phyloP scores from a whole-genome alignment of 2,888 invertebrate species.

The Calephelis perditalis region DNA sequence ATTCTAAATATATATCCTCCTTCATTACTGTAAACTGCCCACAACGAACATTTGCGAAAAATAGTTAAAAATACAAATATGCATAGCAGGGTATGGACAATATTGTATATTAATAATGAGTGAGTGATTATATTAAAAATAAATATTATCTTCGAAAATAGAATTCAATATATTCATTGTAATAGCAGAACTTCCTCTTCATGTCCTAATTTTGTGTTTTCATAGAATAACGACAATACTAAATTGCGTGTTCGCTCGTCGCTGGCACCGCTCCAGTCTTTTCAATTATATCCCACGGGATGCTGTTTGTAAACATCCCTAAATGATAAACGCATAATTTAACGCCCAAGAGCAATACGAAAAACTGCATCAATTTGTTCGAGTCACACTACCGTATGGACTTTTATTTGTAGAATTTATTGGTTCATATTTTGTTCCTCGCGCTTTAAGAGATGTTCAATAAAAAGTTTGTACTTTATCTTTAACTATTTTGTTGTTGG shows the following conservation, averaged over 20 bases:
- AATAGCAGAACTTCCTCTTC: constrained; percentile 7
- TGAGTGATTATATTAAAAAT: no score
- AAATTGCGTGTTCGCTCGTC: constrained; percentile 43
- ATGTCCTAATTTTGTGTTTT: constrained; percentile 32
- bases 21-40: no score
- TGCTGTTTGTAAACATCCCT: constrained; percentile 69
- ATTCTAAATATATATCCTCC: no score
- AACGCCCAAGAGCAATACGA: constrained; percentile 63
- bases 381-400: constrained; percentile 58
- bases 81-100: no score
- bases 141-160: constrained; percentile 2
- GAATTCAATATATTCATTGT: constrained; percentile 9
- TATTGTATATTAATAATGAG: no score
- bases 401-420: constrained; percentile 54
- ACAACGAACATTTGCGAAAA: no score
- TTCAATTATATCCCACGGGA: constrained; percentile 71
- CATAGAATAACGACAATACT: constrained; percentile 36
- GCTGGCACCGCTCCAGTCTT: constrained; percentile 71
- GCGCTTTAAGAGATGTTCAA: constrained; percentile 14
- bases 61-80: no score
- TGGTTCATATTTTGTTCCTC: constrained; percentile 42
- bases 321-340: constrained; percentile 76
- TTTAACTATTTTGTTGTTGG: constrained; percentile 35
- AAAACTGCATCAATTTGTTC: constrained; percentile 66
- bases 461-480: background rate